Conservation (phyloP, 2,113 vertebrate species). For the Etia nguti region DNA sequence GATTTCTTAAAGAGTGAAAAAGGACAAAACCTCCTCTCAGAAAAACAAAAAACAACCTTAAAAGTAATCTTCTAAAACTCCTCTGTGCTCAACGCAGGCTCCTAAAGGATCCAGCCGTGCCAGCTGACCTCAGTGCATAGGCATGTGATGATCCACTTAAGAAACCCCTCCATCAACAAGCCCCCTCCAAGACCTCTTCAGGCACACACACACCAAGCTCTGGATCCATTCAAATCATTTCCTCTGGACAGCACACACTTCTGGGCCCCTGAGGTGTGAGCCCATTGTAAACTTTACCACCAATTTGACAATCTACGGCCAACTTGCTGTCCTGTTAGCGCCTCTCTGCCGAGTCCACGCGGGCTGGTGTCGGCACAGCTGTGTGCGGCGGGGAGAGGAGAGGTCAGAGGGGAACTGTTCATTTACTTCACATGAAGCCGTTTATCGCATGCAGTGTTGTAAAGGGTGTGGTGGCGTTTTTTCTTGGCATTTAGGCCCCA, state of each 20-base stretch:
- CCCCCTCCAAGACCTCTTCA: slow-evolving; percentile 15
- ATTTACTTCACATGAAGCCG: background rate
- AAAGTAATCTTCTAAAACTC: slow-evolving; percentile 47
- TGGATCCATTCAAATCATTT: slow-evolving; percentile 51
- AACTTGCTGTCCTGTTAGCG: slow-evolving; percentile 29
- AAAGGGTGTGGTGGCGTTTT: background rate
- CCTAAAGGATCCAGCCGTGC: slow-evolving; percentile 52
- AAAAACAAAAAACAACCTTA: background rate
- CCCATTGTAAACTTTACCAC: slow-evolving; percentile 61
- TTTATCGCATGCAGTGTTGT: background rate
- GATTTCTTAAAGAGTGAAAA: background rate
- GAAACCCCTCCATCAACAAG: slow-evolving; percentile 45
- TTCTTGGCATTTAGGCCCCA: background rate
- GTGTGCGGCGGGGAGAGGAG: slow-evolving; percentile 12
- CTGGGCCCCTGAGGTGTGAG: slow-evolving; percentile 50
- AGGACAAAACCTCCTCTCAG: slow-evolving; percentile 7
- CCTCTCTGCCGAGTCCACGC: slow-evolving; percentile 28
- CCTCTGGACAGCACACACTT: slow-evolving; percentile 49
- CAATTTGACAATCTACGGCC: slow-evolving; percentile 34
- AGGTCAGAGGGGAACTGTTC: background rate
- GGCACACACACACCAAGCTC: background rate
- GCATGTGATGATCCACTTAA: slow-evolving; percentile 70
- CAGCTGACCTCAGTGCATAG: slow-evolving; percentile 62
- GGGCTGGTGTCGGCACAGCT: slow-evolving; percentile 13
- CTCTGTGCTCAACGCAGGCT: background rate